These are phyloP conservation scores for Anabas testudineus DNA, from an alignment of 2,797 vertebrate species.

Conservation along the genomic window DNA sequence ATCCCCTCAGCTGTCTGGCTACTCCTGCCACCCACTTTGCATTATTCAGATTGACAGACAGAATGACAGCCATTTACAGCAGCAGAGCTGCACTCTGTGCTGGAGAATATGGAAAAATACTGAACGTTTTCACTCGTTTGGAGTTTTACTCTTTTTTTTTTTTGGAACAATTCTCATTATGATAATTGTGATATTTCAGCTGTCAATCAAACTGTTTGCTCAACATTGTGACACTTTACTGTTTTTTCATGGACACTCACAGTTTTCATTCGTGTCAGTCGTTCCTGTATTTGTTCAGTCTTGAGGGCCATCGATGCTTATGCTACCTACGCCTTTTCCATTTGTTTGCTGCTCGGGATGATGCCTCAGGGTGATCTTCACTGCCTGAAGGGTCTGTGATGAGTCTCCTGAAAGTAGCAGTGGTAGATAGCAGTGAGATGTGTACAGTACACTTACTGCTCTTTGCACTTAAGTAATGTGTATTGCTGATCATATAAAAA, in stretches of 20 bases:
- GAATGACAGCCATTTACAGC: constrained; percentile 38
- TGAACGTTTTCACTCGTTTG: not conserved
- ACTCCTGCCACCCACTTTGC: constrained; percentile 32
- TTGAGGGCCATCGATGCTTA: not conserved
- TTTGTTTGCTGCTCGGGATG: constrained; percentile 3
- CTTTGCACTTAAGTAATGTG: not conserved
- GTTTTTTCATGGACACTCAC: not conserved
- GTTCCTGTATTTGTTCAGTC: not conserved
- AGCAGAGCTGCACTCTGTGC: constrained; percentile 4
- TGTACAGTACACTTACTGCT: not conserved
- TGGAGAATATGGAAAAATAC: not conserved
- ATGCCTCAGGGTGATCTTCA: constrained; percentile 12
- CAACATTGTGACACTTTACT: not conserved
- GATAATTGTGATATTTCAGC: constrained; percentile 15
- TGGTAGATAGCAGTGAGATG: constrained; percentile 2
- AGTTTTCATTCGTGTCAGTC: not conserved
- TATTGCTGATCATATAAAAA: constrained; percentile 2
- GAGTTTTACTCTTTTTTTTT: constrained; percentile 5
- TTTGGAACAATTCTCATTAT: constrained; percentile 1
- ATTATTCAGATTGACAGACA: constrained; percentile 49
- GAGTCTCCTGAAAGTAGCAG: not conserved
- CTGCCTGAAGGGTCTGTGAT: constrained; percentile 1
- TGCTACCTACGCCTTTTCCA: not conserved
- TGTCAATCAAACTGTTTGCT: constrained; percentile 17
- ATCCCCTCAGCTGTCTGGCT: constrained; percentile 34